Percentiles rank a stretch among this genome's conserved stretches.
Conservation (phyloP, 2,888 invertebrate species). For the Conus canariensis region DNA sequence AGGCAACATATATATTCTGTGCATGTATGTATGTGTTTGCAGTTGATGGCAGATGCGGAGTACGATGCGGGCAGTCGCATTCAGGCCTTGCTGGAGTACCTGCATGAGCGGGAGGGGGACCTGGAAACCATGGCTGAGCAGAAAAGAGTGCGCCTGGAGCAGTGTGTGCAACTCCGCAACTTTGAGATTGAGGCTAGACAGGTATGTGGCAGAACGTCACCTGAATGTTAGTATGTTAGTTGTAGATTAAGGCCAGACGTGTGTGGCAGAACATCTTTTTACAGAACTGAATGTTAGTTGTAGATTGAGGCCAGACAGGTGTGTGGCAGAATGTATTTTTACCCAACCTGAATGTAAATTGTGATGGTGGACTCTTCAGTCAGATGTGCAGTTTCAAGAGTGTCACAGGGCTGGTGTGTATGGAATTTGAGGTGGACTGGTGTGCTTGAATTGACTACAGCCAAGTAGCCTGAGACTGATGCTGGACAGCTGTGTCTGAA, state of each 20-base stretch:
- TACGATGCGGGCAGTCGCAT: conserved; percentile 78
- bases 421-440: too few relatives aligned
- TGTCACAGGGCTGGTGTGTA: too few relatives aligned
- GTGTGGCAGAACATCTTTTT: too few relatives aligned
- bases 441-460: too few relatives aligned
- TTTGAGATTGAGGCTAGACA: conserved; percentile 97
- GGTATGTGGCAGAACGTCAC: conserved; percentile 51
- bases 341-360: too few relatives aligned
- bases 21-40: conserved; percentile 62
- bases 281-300: too few relatives aligned
- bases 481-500: too few relatives aligned
- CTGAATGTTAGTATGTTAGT: too few relatives aligned
- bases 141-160: conserved; percentile 92
- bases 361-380: too few relatives aligned
- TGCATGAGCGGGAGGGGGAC: conserved; percentile 80
- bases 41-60: conserved; percentile 78
- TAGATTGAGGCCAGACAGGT: conserved; percentile 84
- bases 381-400: too few relatives aligned
- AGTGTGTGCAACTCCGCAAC: conserved; percentile 95
- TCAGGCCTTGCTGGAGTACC: conserved; percentile 75
- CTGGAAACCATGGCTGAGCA: conserved; percentile 95
- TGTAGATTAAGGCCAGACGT: background rate
- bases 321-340: too few relatives aligned
- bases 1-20: background rate
- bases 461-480: too few relatives aligned